A percentile compares a stretch with the other conserved stretches of the same genome.
Conservation (phyloP, 1,140 invertebrate species). For the Pseudomyrmex pallidus region DNA sequence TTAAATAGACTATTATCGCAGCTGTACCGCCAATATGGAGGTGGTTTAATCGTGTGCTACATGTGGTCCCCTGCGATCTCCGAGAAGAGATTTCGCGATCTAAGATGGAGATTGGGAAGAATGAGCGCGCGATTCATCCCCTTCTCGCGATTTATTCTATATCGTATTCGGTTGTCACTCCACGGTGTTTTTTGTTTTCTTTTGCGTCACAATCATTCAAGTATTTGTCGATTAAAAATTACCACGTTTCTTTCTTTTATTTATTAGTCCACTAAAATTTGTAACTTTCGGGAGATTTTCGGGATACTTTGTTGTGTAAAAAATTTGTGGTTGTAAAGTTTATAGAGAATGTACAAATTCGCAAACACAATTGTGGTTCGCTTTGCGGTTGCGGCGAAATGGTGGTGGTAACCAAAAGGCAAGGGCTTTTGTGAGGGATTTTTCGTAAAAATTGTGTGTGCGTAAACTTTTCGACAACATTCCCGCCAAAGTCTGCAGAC, state of each 20-base stretch:
- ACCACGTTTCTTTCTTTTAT: background rate
- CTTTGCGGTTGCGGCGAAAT: no score
- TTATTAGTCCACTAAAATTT: constrained; percentile 22
- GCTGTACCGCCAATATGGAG: constrained; percentile 48
- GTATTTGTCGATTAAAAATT: background rate
- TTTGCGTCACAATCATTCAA: background rate
- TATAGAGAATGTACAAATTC: background rate
- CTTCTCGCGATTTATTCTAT: constrained; percentile 30
- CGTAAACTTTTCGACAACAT: background rate
- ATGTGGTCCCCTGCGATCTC: constrained; percentile 13
- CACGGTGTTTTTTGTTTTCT: background rate
- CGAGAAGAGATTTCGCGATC: background rate
- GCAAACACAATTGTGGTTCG: background rate
- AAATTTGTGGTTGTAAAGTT: background rate
- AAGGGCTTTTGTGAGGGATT: background rate
- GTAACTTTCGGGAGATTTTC: background rate
- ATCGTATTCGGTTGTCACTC: constrained; percentile 15
- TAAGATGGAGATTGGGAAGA: constrained; percentile 11
- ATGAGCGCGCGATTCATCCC: background rate
- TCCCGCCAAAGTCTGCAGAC: constrained; percentile 80
- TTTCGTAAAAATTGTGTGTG: background rate
- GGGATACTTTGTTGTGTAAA: background rate
- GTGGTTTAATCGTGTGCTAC: constrained; percentile 20
- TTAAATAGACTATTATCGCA: constrained; percentile 78
- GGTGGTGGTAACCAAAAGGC: no score